A percentile compares a stretch with the other conserved stretches of the same genome.
These are phyloP conservation scores for Chrysolina oricalcia DNA, from an alignment of 2,888 invertebrate genomes.

Conservation along the genomic window DNA sequence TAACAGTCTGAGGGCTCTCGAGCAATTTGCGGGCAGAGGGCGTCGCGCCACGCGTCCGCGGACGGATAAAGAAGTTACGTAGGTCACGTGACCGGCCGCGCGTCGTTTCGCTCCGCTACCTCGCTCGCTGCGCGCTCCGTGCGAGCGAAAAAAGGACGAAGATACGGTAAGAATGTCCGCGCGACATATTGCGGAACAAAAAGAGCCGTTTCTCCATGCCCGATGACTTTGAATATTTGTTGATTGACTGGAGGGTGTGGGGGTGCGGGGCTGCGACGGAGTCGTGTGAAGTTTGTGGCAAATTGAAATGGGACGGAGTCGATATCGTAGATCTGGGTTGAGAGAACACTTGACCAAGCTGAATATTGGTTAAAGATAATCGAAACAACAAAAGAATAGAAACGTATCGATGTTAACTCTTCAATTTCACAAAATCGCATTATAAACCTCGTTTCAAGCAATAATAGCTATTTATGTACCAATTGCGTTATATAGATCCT, in stretches of 20 bases:
- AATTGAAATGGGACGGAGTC: neutral
- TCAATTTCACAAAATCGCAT: too few species aligned
- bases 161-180: slow-evolving; percentile 14
- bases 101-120: slow-evolving; percentile 69
- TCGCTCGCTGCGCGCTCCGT: slow-evolving; percentile 45
- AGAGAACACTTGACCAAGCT: too few species aligned
- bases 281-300: slow-evolving; percentile 29
- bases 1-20: slow-evolving; percentile 62
- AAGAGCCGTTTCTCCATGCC: slow-evolving; percentile 54
- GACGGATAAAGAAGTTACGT: slow-evolving; percentile 70
- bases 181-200: slow-evolving; percentile 55
- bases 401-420: too few species aligned
- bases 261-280: slow-evolving; percentile 8
- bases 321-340: neutral
- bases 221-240: slow-evolving; percentile 61
- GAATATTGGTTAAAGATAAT: too few species aligned
- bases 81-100: slow-evolving; percentile 67
- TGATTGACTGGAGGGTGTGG: slow-evolving; percentile 54
- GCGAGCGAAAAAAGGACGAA: slow-evolving; percentile 37
- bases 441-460: too few species aligned
- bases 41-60: slow-evolving; percentile 71
- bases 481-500: too few species aligned
- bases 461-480: too few species aligned
- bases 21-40: slow-evolving; percentile 72
- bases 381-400: too few species aligned